Base-by-base conservation (phyloP, 2,797 vertebrate genomes). In the Phoxinus dragarum region DNA sequence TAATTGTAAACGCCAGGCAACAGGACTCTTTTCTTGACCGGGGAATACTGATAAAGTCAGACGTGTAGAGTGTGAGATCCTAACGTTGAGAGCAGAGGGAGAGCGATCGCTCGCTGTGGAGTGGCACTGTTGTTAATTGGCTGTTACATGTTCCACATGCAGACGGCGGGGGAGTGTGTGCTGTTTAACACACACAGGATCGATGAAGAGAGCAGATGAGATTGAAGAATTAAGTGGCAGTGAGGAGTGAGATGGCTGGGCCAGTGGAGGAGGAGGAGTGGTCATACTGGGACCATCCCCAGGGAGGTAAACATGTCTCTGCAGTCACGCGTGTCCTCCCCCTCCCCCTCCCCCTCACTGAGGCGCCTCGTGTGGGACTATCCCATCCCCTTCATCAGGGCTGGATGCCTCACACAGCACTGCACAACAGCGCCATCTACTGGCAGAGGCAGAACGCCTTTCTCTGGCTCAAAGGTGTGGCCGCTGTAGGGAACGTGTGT, bases 381-480 rank as follows among this genome's bases (percentile, higher is more conserved):
- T 82, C 78, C 87, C 77, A 77, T 86, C 77, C 64, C 66, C 54
- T 72, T 56, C 23, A 72, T 10, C n/a, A 86, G 66, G 61, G 76
- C 66, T 74, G 68, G 68, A 61, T 68, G 47, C 68, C 49, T 54
- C 36, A 80, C 42, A 44, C 84, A 83, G 82, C 81, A 81, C 84
- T 90, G 87, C 86, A 84, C 85, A 88, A 89, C 84, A 89, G 71
- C 68, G 75, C 88, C 90, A 90, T 91, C 92, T 92, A 85, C 88
- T 92, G 91, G 69, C 73, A 73, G 89, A 88, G 91, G 87, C 81
- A 87, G 82, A 76, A 88, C 44, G 54, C 7, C 74, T 42, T 84
- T 64, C n/a, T 52, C 47, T 61, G 9, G 12, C 12, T 61, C 7
- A 44, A 34, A 78, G 82, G 44, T 64, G 34, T 80, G 17, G 78